phyloP scores from a whole-genome alignment of 92 coral and sea anemone genomes.

The Parazoanthus darwini region DNA sequence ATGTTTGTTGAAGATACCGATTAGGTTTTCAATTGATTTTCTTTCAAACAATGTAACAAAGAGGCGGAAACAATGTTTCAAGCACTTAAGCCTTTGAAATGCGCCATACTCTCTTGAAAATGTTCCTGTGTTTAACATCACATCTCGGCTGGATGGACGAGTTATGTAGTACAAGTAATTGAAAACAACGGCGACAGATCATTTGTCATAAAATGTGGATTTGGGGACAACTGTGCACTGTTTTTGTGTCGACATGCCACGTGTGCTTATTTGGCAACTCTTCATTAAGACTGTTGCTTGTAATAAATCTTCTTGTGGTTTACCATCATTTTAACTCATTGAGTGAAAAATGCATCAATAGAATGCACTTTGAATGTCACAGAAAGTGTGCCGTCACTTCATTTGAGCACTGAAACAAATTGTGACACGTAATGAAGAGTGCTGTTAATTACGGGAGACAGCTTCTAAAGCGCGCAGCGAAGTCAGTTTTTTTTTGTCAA shows the following conservation, averaged over 20 bases:
- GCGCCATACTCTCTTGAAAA: background rate
- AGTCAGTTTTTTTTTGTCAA: constrained; percentile 5
- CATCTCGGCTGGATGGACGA: background rate
- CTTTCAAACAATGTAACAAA: constrained; percentile 31
- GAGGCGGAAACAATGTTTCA: constrained; percentile 31
- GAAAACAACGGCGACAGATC: background rate
- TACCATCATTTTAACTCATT: constrained; percentile 27
- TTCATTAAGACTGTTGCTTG: constrained; percentile 17
- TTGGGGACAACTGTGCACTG: background rate
- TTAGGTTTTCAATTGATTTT: constrained; percentile 27
- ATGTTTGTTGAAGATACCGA: background rate
- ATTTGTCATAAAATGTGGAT: background rate
- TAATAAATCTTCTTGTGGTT: constrained; percentile 44
- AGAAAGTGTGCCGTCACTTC: constrained; percentile 42
- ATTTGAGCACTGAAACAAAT: constrained; percentile 33
- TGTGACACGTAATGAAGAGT: constrained; percentile 29
- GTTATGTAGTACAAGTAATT: background rate
- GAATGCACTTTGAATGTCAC: constrained; percentile 30
- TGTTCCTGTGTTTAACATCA: constrained; percentile 20
- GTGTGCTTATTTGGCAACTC: constrained; percentile 21
- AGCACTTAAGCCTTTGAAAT: background rate
- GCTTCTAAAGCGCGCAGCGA: background rate
- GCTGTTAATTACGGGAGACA: constrained; percentile 34
- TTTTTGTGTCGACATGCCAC: constrained; percentile 31
- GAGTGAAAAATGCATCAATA: constrained; percentile 37